Base-by-base conservation (phyloP, 2,797 vertebrate species). In the Malurus leucopterus region DNA sequence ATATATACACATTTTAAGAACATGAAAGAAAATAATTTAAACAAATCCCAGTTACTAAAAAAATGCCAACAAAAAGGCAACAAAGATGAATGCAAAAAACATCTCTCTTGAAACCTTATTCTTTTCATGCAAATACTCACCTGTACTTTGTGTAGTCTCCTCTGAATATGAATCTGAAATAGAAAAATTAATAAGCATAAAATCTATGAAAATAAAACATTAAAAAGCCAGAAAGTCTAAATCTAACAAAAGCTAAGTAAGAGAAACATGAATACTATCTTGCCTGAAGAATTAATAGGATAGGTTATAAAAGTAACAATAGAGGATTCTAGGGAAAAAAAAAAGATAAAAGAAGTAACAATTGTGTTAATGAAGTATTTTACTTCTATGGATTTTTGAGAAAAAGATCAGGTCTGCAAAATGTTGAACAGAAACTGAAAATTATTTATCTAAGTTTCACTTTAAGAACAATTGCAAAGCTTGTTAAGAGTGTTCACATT, bases 211-310 rank as follows among this genome's bases (percentile, higher is more conserved):
- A 62, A 67, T 27, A 23, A 68, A 62, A 67, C 13, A 43, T 23
- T 51, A 11, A 89, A 58, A 58, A 34, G 7, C 2, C 29, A 19
- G 11, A 12, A 69, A 44, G 9, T 63, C 16, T 86, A 93, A 88
- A 62, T 59, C 29, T 64, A 86, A 75, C 40, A 82, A 79, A 64
- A 92, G 90, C 32, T 81, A 93, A 68, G 11, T 84, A 94, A 81
- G 12, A 71, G 26, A 84, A 95, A 85, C 17, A 50, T 63, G 79
- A 94, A 92, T 44, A 90, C 72, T 65, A 90, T 92, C 89, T 96
- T 96, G 94, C 91, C 95, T 93, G 86, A 74, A 91, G 58, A 75
- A 95, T 65, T 94, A 90, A 92, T 90, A 90, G 86, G 70, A 75
- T 69, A 95, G 32, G 84, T 69, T 65, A 95, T 46, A 77, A 95